These are phyloP conservation scores for Psylliodes chrysocephalus DNA, from an alignment of 2,888 invertebrate species.

Conservation along the genomic window DNA sequence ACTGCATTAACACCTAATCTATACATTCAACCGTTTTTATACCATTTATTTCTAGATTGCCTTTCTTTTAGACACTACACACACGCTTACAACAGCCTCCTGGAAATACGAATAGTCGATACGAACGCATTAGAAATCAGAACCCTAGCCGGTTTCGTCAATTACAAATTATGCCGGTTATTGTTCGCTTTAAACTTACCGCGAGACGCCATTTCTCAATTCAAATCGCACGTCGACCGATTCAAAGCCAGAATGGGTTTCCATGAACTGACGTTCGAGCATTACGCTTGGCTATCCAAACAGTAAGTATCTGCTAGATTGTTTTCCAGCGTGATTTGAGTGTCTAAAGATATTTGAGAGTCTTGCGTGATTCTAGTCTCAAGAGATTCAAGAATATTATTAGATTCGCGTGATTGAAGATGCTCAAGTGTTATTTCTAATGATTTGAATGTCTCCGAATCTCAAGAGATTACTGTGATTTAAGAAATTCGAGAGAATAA, in stretches of 20 bases:
- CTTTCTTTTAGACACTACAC: conserved; percentile 77
- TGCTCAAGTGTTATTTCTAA: too few relatives aligned
- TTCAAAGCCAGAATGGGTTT: conserved; percentile 86
- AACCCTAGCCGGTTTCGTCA: conserved; percentile 93
- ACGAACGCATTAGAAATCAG: conserved; percentile 93
- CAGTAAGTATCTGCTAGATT: conserved; percentile 81
- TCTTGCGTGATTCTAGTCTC: too few relatives aligned
- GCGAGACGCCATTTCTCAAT: conserved; percentile 94
- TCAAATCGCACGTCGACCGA: conserved; percentile 89
- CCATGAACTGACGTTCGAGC: conserved; percentile 90
- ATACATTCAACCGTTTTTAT: too few relatives aligned
- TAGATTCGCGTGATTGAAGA: too few relatives aligned
- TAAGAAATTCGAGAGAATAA: too few relatives aligned
- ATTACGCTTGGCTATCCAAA: conserved; percentile 94
- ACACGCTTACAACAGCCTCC: conserved; percentile 89
- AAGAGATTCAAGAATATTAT: too few relatives aligned
- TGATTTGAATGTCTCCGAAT: too few relatives aligned
- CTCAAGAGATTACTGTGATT: too few relatives aligned
- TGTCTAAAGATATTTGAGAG: too few relatives aligned
- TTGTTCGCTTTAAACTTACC: conserved; percentile 90
- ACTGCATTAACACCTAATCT: too few relatives aligned
- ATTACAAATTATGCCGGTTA: conserved; percentile 93
- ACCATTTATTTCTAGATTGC: too few relatives aligned
- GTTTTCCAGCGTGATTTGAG: too few relatives aligned
- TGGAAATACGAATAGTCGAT: conserved; percentile 89